Base-by-base conservation (phyloP, 2,888 invertebrate genomes). In the Drosophila neotestacea region DNA sequence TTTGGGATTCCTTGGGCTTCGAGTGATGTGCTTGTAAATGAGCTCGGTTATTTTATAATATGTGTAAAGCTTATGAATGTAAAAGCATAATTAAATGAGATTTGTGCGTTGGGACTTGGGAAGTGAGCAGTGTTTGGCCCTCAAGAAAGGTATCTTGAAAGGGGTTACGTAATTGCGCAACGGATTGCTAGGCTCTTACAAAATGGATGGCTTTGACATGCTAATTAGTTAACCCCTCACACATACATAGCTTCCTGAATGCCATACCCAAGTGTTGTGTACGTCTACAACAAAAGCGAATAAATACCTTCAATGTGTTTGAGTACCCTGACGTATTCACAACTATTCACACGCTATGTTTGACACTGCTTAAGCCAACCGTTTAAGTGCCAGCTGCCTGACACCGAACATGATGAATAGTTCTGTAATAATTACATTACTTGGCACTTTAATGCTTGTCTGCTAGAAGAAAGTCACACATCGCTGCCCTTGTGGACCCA, bases 121-220 rank as follows among this genome's bases (percentile, higher is more conserved):
- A 38, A 44, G 16, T n/a, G 22, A 16, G 16, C 36, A 9, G 28
- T 10, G 52, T 7, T 34, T 22, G 11, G 16, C 9, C 10, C 6
- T 22, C 34, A 44, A 36, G 6, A 27, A 56, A 27, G 13, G 36
- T 10, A 34, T 13, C 6, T 34, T 44, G 10, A 56, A 54, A 46
- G 55, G 39, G 42, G 51, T 27, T 51, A 58, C n/a, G 51, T 61
- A 62, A 60, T 77, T 62, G 58, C 58, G 52, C 47, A 51, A 64
- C 70, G 67, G 50, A 61, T 64, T 70, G 62, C 61, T 52, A 66
- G 61, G 63, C 61, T 68, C 51, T 48, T 67, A 73, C 62, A 63
- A 84, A 83, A 83, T 83, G 71, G 78, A 83, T 88, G 88, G 73
- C 86, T 84, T 88, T 88, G 84, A 88, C 84, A 88, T 84, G 84